Conservation (phyloP, 1,140 invertebrate genomes). For the Drosophila biarmipes region DNA sequence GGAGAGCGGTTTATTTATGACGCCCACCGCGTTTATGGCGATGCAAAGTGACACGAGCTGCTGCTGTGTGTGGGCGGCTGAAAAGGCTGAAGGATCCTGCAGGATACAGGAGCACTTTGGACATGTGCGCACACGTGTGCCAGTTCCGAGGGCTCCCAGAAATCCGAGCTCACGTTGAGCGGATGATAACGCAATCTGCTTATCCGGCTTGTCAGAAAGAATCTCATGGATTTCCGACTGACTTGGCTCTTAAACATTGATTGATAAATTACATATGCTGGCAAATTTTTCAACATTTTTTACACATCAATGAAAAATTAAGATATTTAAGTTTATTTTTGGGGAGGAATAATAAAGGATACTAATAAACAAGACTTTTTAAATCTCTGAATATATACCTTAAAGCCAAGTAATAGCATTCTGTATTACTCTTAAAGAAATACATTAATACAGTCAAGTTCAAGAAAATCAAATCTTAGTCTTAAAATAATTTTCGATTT, state of each 20-base stretch:
- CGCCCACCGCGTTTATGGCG: conserved; percentile 12
- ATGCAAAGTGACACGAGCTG: conserved; percentile 35
- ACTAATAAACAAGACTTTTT: too few species aligned
- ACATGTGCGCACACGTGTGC: conserved; percentile 36
- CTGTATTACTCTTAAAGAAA: too few species aligned
- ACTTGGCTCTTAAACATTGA: not conserved
- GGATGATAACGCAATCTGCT: conserved; percentile 4
- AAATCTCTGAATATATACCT: too few species aligned
- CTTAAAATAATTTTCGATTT: too few species aligned
- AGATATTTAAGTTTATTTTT: too few species aligned
- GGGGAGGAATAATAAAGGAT: too few species aligned
- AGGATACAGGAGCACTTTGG: conserved; percentile 4
- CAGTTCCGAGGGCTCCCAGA: not conserved
- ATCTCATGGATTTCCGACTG: not conserved
- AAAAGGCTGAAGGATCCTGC: not conserved
- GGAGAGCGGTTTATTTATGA: conserved; percentile 12
- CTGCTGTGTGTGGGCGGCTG: conserved; percentile 11
- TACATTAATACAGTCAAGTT: too few species aligned
- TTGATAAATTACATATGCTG: not conserved
- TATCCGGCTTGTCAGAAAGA: not conserved
- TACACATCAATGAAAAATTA: too few species aligned
- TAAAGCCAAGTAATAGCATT: too few species aligned
- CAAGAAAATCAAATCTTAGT: too few species aligned
- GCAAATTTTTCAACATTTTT: too few species aligned
- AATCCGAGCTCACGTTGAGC: conserved; percentile 8